Percentiles rank a stretch among this genome's conserved stretches.
These are phyloP conservation scores for Myotis myotis DNA, from an alignment of 2,797 vertebrate genomes.

Conservation along the genomic window DNA sequence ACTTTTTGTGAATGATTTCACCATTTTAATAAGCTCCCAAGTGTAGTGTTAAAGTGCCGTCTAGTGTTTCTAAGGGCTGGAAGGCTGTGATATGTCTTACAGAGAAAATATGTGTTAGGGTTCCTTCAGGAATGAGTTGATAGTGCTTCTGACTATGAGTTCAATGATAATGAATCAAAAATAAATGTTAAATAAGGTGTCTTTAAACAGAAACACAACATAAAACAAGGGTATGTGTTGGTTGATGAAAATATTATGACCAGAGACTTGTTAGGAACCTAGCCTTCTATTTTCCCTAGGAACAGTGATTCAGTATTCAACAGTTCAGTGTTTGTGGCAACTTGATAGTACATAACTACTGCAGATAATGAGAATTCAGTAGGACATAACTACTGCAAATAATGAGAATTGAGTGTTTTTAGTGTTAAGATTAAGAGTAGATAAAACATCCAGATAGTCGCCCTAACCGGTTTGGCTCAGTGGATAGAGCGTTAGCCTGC, in stretches of 20 bases:
- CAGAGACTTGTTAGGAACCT: not conserved
- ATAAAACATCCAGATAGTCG: not conserved
- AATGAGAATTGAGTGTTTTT: conserved; percentile 7
- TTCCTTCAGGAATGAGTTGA: not conserved
- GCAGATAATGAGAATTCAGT: not conserved
- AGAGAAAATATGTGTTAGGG: not conserved
- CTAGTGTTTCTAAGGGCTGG: not conserved
- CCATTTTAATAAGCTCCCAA: not conserved
- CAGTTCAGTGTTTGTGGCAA: not conserved
- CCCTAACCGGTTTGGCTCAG: too few species aligned
- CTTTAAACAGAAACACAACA: not conserved
- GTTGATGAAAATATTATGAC: not conserved
- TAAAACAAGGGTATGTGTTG: not conserved
- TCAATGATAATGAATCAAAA: not conserved
- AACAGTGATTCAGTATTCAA: not conserved
- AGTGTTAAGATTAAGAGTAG: conserved; percentile 15
- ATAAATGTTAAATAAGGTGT: not conserved
- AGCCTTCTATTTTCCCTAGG: not conserved
- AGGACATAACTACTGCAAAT: not conserved
- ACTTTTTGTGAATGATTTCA: not conserved
- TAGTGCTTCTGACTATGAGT: not conserved
- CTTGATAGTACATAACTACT: not conserved
- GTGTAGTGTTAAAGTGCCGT: not conserved
- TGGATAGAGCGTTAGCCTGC: too few species aligned
- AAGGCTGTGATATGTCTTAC: not conserved